phyloP scores from a whole-genome alignment of 2,888 invertebrate species.

The Polymixis flavicincta region DNA sequence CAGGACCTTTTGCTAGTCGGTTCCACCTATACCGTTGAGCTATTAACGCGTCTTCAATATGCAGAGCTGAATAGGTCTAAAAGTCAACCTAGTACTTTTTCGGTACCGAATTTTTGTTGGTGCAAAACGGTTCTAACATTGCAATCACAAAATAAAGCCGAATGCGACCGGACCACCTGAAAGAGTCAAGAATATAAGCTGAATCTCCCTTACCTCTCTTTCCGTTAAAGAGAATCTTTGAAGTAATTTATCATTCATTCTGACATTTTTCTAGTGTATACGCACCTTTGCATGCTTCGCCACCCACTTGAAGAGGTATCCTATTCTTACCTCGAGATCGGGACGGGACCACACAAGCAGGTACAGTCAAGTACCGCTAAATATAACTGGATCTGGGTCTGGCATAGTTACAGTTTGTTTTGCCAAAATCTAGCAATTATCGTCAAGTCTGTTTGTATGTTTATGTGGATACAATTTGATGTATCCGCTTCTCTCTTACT shows the following conservation, averaged over 20 bases:
- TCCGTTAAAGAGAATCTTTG: background rate
- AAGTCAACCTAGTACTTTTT: background rate
- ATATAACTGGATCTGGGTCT: constrained; percentile 60
- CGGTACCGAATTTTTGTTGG: background rate
- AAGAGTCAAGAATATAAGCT: too few relatives aligned
- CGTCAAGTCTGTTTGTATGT: constrained; percentile 28
- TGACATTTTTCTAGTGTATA: background rate
- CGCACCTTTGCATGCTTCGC: background rate
- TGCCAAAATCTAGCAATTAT: constrained; percentile 59
- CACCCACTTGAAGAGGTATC: constrained; percentile 44
- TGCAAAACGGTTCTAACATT: background rate
- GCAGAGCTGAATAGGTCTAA: background rate
- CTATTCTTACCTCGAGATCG: constrained; percentile 40
- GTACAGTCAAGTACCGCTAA: constrained; percentile 55
- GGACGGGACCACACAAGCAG: constrained; percentile 49
- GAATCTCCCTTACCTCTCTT: background rate
- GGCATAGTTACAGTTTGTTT: constrained; percentile 51
- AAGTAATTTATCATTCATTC: background rate
- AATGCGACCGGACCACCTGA: background rate
- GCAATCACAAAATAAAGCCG: background rate
- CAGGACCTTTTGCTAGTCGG: background rate
- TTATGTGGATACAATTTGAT: background rate
- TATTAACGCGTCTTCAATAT: constrained; percentile 1
- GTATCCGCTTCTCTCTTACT: background rate
- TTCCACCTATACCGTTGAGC: too few relatives aligned